Base-by-base conservation (phyloP, 2,113 vertebrate species). In the Leptocoma aspasia region DNA sequence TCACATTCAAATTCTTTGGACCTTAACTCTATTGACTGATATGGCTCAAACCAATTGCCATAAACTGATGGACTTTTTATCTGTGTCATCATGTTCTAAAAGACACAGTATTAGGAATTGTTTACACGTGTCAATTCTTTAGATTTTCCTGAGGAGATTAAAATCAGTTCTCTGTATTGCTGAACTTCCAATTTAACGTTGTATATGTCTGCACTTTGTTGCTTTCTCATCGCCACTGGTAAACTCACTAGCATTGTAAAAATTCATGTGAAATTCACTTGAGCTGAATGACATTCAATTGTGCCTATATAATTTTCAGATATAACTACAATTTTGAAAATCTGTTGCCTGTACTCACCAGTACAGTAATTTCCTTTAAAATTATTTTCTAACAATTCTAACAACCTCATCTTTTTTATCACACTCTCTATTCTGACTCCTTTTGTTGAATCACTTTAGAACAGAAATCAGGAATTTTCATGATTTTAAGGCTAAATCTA, bases 401-500 rank as follows among this genome's bases (percentile, higher is more conserved):
- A 50, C 7, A 44, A 45, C 13, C 4, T 41, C 6, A 53, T 13
- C 0, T 23, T 28, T 56, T 90, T 56, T 64, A 52, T 30, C 7
- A 7, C 1, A 2, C 2, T 47, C 1, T 24, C 10, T 77, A 21
- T 47, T 87, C 13, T 65, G 28, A 28, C 7, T 56, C 10, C 2
- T 44, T 70, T 64, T 2, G 3, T 49, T 47, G 17, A 72, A 71
- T 49, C 2, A 28, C 30, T 82, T 76, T 16, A 44, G 19, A 85
- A 26, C 1, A n/a, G 8, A 70, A 79, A 3, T 44, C 13, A 42
- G 27, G 6, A 71, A 45, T 52, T 66, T 77, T 73, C 15, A 53
- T 16, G 4, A 77, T 78, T 86, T 86, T 50, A 8, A 66, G 76
- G 13, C 45, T 49, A 8, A 12, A 30, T 24, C 6, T 44, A 72